Evolutionary conservation across 2,113 vertebrate species (phyloP), one percentile per base, ranked within the genome.

Genomic region (Cheilinus undulatus): DNA sequence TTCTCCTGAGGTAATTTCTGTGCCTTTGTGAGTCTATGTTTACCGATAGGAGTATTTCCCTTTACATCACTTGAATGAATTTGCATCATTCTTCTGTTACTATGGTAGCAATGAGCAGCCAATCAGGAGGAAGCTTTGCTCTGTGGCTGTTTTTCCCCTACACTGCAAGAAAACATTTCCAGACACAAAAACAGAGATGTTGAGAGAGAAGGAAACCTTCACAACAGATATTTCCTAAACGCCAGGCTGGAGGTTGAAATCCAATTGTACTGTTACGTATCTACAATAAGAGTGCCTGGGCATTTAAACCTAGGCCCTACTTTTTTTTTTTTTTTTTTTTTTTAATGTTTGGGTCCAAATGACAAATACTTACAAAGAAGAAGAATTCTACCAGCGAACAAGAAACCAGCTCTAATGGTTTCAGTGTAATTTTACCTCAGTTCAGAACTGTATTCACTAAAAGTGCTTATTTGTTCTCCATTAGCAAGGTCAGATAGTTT

Each of bases 181-280:
- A 48, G 45, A 36, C 43, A 38, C 1, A 0, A 17, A 4, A 20
- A 12, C 19, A 19, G 26, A 40, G 27, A 43, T 7, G 23, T 43
- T 15, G 42, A 49, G 50, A 12, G 15, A 32, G 26, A 61, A 13
- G 30, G 40, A 0, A 20, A 69, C 20, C 20, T 51, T 50, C 28
- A 71, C 32, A 51, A 58, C 51, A 81, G 82, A 82, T 79, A 75
- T 68, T 27, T 51, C 48, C 59, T 58, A 88, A 83, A 78, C 62
- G 79, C 76, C 71, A 68, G 85, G 76, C 80, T 72, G 84, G 61
- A 52, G 57, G 23, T 62, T n/a, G 4, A 26, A 82, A 71, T 54
- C 89, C 86, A 90, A 90, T 84, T 70, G 52, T 56, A 8, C 30
- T 46, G n/a, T 63, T 84, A 78, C 89, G 64, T 65, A 43, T 67